Evolutionary conservation across 2,888 invertebrate genomes (phyloP), one percentile per base, ranked within the genome.

Genomic region (Trichacis sp.): DNA sequence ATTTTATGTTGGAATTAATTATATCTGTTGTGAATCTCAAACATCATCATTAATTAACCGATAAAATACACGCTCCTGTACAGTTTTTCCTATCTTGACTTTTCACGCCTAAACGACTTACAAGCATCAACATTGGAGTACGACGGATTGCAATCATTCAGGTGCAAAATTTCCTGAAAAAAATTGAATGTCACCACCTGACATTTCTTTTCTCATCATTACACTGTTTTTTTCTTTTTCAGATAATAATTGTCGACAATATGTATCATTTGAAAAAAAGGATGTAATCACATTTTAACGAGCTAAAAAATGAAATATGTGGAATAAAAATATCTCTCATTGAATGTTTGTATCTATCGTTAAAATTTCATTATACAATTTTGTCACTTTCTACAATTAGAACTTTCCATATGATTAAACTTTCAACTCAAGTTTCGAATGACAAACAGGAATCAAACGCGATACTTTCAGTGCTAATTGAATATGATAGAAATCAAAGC

Each of bases 341-440:
- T n/a, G 33, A 33, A 2, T 2, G 8, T n/a, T 2, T 9, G 33
- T 33, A 33, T 33, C 40, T 9, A 40, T 40, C 15, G 12, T 40
- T 40, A 15, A 5, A 40, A 40, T 40, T 1, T 4, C 29, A 24
- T 12, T 12, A 6, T 24, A 29, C 12, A 29, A 12, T 20, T n/a
- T 29, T 9, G 24, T 29, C 29, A 46, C 29, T 46, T 46, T 46
- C 46, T 12, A 46, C 29, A 14, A 46, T 45, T 45, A 45, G 45
- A n/a, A 45, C 45, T 45, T 45, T 20, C 19, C 3, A 4, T 15
- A 42, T 11, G 2, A 8, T 19, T 2, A 1, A 43, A 43, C 43
- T 43, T 43, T 43, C 19, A 19, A 19, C 19, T 43, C 1, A 5
- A 24, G 29, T 18, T 29, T 14, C 18, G 5, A 14, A 12, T 46